Evolutionary conservation across 1,140 invertebrate species (phyloP).

Genomic region (Temnothorax curvispinosus): DNA sequence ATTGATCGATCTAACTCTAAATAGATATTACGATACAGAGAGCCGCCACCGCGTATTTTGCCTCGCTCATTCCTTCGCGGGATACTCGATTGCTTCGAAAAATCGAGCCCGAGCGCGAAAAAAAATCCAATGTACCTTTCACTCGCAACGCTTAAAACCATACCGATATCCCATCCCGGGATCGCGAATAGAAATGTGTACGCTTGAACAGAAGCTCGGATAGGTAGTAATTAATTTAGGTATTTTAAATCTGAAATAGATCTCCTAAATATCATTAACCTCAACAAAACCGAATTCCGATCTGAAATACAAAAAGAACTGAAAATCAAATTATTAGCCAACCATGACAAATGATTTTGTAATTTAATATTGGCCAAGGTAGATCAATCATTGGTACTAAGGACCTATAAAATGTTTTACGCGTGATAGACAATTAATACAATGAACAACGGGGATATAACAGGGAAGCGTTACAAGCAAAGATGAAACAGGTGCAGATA

Average conservation of each 20-base stretch:
- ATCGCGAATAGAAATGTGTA: not conserved
- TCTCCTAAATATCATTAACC: not conserved
- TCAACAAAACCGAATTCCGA: not conserved
- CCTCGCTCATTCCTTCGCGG: not conserved
- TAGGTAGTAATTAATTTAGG: not conserved
- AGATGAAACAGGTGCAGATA: constrained; percentile 47
- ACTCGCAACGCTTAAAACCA: not conserved
- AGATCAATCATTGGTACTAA: constrained; percentile 22
- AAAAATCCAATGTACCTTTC: not conserved
- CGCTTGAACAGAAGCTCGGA: not conserved
- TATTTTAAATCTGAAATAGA: not conserved
- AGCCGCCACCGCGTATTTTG: not conserved
- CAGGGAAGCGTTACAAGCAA: constrained; percentile 38
- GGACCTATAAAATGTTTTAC: not conserved
- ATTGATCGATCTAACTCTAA: not conserved
- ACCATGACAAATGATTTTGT: not conserved
- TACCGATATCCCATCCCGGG: constrained; percentile 10
- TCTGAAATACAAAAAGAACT: not conserved
- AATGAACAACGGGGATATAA: constrained; percentile 56
- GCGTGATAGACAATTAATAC: constrained; percentile 33
- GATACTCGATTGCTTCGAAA: not conserved
- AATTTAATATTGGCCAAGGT: not conserved
- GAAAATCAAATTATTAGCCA: not conserved
- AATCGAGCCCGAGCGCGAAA: not conserved
- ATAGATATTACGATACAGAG: constrained; percentile 16